phyloP scores from a whole-genome alignment of 2,797 vertebrate species.

The Catharus ustulatus region DNA sequence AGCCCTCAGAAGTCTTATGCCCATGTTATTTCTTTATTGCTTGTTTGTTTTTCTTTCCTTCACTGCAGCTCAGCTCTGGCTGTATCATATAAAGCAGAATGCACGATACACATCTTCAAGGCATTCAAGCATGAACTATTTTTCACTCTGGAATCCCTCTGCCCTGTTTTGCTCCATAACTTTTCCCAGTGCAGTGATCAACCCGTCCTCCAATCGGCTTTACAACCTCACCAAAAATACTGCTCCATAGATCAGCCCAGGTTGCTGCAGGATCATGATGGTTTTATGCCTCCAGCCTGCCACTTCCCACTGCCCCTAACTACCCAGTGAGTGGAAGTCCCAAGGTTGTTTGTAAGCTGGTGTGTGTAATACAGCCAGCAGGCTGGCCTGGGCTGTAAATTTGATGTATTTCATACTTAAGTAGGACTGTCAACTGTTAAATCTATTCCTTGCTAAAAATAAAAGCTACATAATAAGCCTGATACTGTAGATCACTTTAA shows the following conservation, averaged over 20 bases:
- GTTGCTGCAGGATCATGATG: neutral
- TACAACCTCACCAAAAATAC: neutral
- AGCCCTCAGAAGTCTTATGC: neutral
- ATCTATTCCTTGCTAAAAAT: slow-evolving; percentile 68
- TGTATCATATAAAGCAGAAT: neutral
- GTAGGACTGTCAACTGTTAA: slow-evolving; percentile 65
- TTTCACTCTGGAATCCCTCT: slow-evolving; percentile 38
- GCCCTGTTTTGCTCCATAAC: slow-evolving; percentile 12
- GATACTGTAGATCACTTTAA: slow-evolving; percentile 68
- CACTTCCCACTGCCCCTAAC: neutral
- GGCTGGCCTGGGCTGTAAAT: slow-evolving; percentile 39
- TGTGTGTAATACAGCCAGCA: neutral
- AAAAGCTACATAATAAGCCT: slow-evolving; percentile 69
- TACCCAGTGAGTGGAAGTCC: neutral
- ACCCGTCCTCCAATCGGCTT: slow-evolving; percentile 30
- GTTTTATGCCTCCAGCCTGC: slow-evolving; percentile 21
- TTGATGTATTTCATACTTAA: slow-evolving; percentile 60
- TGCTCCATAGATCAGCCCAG: slow-evolving; percentile 16
- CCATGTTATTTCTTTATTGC: neutral
- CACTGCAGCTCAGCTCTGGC: neutral
- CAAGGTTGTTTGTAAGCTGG: slow-evolving; percentile 40
- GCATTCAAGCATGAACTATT: neutral
- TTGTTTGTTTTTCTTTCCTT: slow-evolving; percentile 3
- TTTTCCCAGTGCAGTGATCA: slow-evolving; percentile 50
- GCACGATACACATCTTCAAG: neutral